Evolutionary conservation across 1,140 invertebrate genomes (phyloP).

Genomic region (Caenorhabditis remanei): DNA sequence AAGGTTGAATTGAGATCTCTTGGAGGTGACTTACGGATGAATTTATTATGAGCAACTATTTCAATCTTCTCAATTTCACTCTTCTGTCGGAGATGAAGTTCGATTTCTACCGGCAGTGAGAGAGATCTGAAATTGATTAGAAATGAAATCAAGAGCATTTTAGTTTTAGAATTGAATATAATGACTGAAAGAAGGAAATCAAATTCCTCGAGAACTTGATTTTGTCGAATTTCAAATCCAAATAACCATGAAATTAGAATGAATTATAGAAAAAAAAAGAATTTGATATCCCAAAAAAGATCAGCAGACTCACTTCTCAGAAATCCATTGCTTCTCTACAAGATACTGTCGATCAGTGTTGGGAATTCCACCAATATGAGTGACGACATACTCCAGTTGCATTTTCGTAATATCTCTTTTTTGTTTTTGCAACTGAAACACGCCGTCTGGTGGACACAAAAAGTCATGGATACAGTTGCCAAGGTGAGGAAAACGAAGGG

Average conservation of each 20-base stretch:
- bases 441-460: background rate
- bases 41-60: slow-evolving; percentile 61
- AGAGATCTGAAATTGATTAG: slow-evolving; percentile 15
- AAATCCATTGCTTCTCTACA: slow-evolving; percentile 57
- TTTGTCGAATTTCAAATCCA: too few species aligned
- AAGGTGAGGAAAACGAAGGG: background rate
- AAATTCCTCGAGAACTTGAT: too few species aligned
- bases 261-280: too few species aligned
- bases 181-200: too few species aligned
- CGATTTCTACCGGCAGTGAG: slow-evolving; percentile 43
- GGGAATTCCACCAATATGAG: slow-evolving; percentile 18
- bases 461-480: slow-evolving; percentile 30
- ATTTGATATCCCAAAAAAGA: background rate
- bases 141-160: background rate
- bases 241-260: background rate
- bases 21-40: slow-evolving; percentile 50
- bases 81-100: slow-evolving; percentile 41
- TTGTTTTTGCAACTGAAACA: slow-evolving; percentile 15
- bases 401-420: slow-evolving; percentile 36
- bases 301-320: slow-evolving; percentile 56
- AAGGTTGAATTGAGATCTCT: background rate
- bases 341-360: slow-evolving; percentile 23
- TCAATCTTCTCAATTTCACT: slow-evolving; percentile 64
- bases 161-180: background rate
- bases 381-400: slow-evolving; percentile 39